These are phyloP conservation scores for Drosophila dunni DNA, from an alignment of 1,140 invertebrate genomes.

Conservation along the genomic window DNA sequence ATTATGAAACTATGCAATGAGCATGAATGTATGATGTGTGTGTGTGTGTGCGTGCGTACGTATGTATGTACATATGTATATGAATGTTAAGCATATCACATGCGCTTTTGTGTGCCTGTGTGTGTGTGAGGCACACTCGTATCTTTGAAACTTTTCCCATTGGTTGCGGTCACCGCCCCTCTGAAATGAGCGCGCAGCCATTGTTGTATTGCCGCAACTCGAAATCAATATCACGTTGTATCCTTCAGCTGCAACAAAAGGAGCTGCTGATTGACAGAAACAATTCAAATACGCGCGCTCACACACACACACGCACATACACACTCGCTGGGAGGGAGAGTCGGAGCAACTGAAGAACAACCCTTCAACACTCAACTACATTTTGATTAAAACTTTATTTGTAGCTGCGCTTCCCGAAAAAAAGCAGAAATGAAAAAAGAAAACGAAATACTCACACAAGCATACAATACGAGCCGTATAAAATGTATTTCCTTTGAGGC, in stretches of 20 bases:
- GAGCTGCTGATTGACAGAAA: conserved; percentile 81
- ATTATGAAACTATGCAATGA: conserved; percentile 76
- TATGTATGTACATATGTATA: neutral
- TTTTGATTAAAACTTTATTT: conserved; percentile 82
- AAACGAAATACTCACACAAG: neutral
- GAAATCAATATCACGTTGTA: conserved; percentile 82
- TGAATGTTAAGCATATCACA: conserved; percentile 27
- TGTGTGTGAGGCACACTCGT: conserved; percentile 34
- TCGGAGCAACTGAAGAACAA: conserved; percentile 60
- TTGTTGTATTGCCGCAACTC: conserved; percentile 72
- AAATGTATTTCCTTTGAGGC: conserved; percentile 72
- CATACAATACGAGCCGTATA: conserved; percentile 24
- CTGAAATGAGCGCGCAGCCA: conserved; percentile 35
- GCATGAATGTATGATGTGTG: conserved; percentile 28
- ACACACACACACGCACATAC: conserved; percentile 24
- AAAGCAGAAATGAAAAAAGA: conserved; percentile 35
- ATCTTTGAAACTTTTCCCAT: conserved; percentile 80
- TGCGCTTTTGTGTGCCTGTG: conserved; percentile 27
- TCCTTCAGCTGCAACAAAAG: conserved; percentile 80
- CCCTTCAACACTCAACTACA: conserved; percentile 82
- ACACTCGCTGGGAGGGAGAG: conserved; percentile 14
- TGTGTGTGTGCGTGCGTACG: neutral
- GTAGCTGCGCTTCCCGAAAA: conserved; percentile 65
- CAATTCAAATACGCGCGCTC: conserved; percentile 60
- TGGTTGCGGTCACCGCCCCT: conserved; percentile 53